Conservation (phyloP, 2,797 vertebrate species). For the Tenualosa thibaudeaui region DNA sequence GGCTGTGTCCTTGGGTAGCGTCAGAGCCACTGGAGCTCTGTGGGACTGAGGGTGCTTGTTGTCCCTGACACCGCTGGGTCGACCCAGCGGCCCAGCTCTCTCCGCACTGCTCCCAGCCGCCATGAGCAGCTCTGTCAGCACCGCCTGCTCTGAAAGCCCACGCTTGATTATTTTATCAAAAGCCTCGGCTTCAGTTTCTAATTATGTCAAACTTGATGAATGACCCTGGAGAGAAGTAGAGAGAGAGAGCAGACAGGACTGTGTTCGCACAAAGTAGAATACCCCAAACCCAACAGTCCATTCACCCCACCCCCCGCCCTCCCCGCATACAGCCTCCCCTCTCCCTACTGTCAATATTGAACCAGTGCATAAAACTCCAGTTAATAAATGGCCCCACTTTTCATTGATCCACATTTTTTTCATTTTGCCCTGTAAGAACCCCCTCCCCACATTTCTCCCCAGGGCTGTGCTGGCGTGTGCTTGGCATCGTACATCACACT, state of each 20-base stretch:
- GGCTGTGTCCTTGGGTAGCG: background rate
- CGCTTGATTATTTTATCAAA: constrained; percentile 23
- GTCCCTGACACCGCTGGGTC: no score
- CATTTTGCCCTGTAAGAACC: background rate
- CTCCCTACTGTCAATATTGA: background rate
- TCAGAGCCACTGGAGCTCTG: background rate
- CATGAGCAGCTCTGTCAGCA: background rate
- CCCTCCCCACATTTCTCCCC: background rate
- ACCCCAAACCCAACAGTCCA: background rate
- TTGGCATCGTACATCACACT: background rate
- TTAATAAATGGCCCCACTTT: constrained; percentile 27
- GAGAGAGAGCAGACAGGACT: background rate
- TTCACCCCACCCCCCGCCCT: background rate
- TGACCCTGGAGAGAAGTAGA: background rate
- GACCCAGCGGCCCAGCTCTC: background rate
- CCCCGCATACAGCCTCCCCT: background rate
- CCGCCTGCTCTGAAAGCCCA: constrained; percentile 5
- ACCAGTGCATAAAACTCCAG: constrained; percentile 25
- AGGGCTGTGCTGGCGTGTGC: background rate
- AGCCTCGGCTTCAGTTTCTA: constrained; percentile 23
- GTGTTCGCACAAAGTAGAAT: background rate
- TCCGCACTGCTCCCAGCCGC: background rate
- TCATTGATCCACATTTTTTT: constrained; percentile 25
- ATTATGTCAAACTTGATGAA: constrained; percentile 23
- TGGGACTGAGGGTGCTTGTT: background rate